A percentile compares a stretch with the other conserved stretches of the same genome.
These are phyloP conservation scores for Hemistola chrysoprasaria DNA, from an alignment of 2,888 invertebrate species.

Conservation along the genomic window DNA sequence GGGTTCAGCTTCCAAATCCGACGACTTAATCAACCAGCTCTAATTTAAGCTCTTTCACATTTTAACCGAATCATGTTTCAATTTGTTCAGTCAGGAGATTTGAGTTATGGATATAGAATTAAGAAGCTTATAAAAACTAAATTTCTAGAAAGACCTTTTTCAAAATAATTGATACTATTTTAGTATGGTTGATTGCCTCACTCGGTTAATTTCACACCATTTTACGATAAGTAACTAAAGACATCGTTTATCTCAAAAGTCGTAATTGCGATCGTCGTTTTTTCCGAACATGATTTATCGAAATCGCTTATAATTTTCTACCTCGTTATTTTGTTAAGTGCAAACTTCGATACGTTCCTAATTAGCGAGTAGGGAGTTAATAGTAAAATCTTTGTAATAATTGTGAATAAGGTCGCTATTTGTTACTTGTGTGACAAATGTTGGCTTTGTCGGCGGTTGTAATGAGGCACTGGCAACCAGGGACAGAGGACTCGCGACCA, in stretches of 20 bases:
- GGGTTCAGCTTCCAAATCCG: conserved; percentile 38
- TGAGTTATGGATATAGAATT: no score
- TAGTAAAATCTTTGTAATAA: conserved; percentile 36
- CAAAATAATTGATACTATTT: no score
- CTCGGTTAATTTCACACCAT: no score
- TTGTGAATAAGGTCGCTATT: conserved; percentile 60
- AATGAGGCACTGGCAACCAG: conserved; percentile 69
- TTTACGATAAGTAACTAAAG: no score
- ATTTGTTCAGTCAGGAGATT: not conserved
- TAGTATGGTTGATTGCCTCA: not conserved
- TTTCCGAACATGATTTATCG: conserved; percentile 7
- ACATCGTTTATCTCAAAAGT: not conserved
- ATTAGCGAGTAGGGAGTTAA: conserved; percentile 45
- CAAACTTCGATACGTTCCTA: conserved; percentile 38
- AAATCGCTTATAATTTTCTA: conserved; percentile 27
- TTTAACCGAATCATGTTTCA: not conserved
- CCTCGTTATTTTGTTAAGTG: conserved; percentile 36
- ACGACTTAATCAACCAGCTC: conserved; percentile 53
- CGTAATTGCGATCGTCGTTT: conserved; percentile 1
- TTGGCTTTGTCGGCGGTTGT: conserved; percentile 67
- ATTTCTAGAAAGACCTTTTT: no score
- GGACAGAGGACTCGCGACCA: no score
- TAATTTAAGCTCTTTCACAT: conserved; percentile 27
- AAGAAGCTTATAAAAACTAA: no score
- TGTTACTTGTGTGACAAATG: conserved; percentile 73